Evolutionary conservation across 2,888 invertebrate genomes (phyloP), one percentile per base, ranked within the genome.

Genomic region (Phania funesta): DNA sequence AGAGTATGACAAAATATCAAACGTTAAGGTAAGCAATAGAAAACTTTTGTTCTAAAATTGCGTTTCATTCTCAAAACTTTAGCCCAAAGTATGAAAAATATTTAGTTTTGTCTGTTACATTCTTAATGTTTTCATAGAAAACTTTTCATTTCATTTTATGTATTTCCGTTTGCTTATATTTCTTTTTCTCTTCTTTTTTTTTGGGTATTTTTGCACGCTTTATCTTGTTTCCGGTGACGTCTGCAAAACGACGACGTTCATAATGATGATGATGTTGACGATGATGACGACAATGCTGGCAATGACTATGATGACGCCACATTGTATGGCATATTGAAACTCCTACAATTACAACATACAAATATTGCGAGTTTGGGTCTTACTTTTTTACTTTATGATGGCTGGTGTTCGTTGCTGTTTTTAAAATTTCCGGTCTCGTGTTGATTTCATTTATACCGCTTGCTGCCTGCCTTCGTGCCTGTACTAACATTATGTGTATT

Each of bases 391-490:
- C 38, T 60, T 71, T 64, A 52, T 73, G 52, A 3, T 58, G 48
- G 56, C 73, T 81, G 73, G 64, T 83, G 80, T 77, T 74, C 74
- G 75, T 74, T 79, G 80, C 67, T 68, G 85, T 87, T 86, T 86
- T 86, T 86, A 86, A 88, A 86, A 88, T 86, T 88, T 88, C 88
- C 88, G 87, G 86, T 86, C 87, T 88, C 87, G 87, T 88, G 88
- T 88, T 87, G 82, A 78, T 82, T 82, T 75, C 65, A 78, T 78
- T 78, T 78, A 74, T 50, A 86, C 29, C 52, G n/a, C 71, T 44
- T 22, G 32, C 60, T 35, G 22, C n/a, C 9, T 26, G n/a, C 41
- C 32, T 32, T 7, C 32, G 8, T 38, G 38, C 13, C 50, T 26
- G n/a, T 50, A 16, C 64, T 18, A 60, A 62, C 52, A 62, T 64